Base-by-base conservation (phyloP, 2,888 invertebrate genomes). In the Drosophila gaucha region DNA sequence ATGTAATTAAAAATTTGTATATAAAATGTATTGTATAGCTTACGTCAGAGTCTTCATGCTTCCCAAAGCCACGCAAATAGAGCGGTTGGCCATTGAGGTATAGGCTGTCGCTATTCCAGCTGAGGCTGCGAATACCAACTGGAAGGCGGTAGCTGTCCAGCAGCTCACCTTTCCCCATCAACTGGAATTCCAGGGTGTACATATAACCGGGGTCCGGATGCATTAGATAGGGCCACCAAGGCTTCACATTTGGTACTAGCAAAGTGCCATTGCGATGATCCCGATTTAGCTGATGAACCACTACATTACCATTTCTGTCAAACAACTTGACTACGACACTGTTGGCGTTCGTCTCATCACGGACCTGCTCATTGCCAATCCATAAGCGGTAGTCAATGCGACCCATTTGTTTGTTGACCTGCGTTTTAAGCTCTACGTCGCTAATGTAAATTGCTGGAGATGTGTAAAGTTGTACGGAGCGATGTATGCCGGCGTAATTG, bases 141-240 rank as follows among this genome's bases (percentile, higher is more conserved):
- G 95, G 95, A 76, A 96, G 94, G 26, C 95, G 93, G 92, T 99
- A 99, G 0, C 95, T 93, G 90, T 99, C 99, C 24, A 68, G 39
- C 3, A 70, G 43, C 0, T 94, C 56, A 0, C 94, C 74, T 3
- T 10, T 30, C 0, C 26, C 39, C 5, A 50, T 55, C 5, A 63
- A 39, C 6, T 74, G 72, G 67, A 84, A 96, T 93, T 96, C 94
- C 43, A 98, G 92, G 0, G 94, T 96, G 89, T 99, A 98, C 76
- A 97, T 92, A 90, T 97, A 97, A 16, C 96, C 97, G n/a, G 96
- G 95, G 1, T 94, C 92, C 0, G 93, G 92, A 83, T 95, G 92
- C 97, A 98, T 98, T 4, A 97, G 94, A 91, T 96, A 96, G 0
- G 98, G 97, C 98, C 98, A 98, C 98, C 98, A 98, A n/a, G 97